Conservation (phyloP, 2,113 vertebrate genomes). For the Pyxicephalus adspersus region DNA sequence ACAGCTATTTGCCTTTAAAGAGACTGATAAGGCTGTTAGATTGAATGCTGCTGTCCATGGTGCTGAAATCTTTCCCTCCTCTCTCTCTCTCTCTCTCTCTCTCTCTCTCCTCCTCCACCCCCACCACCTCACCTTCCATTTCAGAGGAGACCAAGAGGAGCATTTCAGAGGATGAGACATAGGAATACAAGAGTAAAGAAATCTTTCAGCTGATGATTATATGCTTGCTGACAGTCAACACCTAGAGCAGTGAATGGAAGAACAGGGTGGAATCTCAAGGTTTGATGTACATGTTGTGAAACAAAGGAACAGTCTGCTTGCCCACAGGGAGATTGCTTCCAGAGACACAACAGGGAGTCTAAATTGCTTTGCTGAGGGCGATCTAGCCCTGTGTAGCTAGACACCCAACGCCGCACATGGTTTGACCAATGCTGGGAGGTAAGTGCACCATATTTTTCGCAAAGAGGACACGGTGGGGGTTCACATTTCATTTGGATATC, state of each 20-base stretch:
- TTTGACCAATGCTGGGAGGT: conserved; percentile 19
- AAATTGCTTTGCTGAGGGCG: conserved; percentile 19
- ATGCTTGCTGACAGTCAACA: conserved; percentile 30
- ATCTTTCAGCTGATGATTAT: conserved; percentile 24
- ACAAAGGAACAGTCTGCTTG: conserved; percentile 39
- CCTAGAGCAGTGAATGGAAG: conserved; percentile 32
- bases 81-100: neutral
- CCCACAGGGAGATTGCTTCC: conserved; percentile 37
- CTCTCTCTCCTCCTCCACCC: conserved; percentile 24
- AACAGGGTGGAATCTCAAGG: conserved; percentile 33
- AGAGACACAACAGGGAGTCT: conserved; percentile 41
- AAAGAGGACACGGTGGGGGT: conserved; percentile 2
- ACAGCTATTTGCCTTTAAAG: conserved; percentile 27
- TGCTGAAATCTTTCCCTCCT: conserved; percentile 60
- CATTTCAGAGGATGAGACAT: conserved; percentile 30
- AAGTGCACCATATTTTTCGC: neutral
- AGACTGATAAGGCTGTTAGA: neutral
- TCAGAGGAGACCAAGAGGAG: conserved; percentile 16
- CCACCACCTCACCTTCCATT: conserved; percentile 53
- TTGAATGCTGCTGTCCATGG: conserved; percentile 60
- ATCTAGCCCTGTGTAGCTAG: neutral
- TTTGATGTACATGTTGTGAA: conserved; percentile 47
- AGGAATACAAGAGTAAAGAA: conserved; percentile 41
- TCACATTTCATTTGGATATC: neutral
- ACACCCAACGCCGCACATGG: neutral